These are phyloP conservation scores for Sebastes trivittatus DNA, from an alignment of 2,797 vertebrate genomes.

Conservation along the genomic window DNA sequence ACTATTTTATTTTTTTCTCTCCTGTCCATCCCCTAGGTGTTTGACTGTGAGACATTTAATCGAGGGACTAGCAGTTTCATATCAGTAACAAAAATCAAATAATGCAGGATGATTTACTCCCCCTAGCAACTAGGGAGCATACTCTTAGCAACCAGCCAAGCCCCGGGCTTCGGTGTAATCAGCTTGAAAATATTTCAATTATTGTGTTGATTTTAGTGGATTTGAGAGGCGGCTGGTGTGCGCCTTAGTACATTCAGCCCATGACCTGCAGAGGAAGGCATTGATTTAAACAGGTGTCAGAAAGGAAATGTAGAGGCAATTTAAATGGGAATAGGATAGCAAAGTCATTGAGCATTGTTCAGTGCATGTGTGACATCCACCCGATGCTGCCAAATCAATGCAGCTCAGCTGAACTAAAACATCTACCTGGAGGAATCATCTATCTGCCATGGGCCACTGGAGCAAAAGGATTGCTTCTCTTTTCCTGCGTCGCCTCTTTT, in stretches of 20 bases:
- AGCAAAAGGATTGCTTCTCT: slow-evolving; percentile 82
- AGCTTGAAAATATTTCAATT: slow-evolving; percentile 99
- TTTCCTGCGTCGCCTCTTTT: slow-evolving; percentile 42
- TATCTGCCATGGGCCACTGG: slow-evolving; percentile 87
- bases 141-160: slow-evolving; percentile 99
- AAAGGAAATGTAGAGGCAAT: slow-evolving; percentile 99
- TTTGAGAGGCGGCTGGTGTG: slow-evolving; percentile 98
- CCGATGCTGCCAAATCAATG: slow-evolving; percentile 95
- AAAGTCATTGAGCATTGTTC: slow-evolving; percentile 89
- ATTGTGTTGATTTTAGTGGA: slow-evolving; percentile 99
- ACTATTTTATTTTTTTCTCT: slow-evolving; percentile 93
- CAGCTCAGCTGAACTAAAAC: slow-evolving; percentile 91
- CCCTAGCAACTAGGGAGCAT: slow-evolving; percentile 99
- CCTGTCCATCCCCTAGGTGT: slow-evolving; percentile 97
- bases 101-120: slow-evolving; percentile 99
- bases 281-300: slow-evolving; percentile 99
- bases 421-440: slow-evolving; percentile 98
- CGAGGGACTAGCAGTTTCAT: slow-evolving; percentile 99
- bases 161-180: slow-evolving; percentile 99
- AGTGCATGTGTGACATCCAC: slow-evolving; percentile 96
- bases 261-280: slow-evolving; percentile 99
- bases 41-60: slow-evolving; percentile 99
- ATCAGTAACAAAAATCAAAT: slow-evolving; percentile 99
- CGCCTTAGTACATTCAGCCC: slow-evolving; percentile 96
- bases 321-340: slow-evolving; percentile 99